Evolutionary conservation across 2,113 vertebrate genomes (phyloP), one percentile per base, ranked within the genome.

Genomic region (Columbina picui): DNA sequence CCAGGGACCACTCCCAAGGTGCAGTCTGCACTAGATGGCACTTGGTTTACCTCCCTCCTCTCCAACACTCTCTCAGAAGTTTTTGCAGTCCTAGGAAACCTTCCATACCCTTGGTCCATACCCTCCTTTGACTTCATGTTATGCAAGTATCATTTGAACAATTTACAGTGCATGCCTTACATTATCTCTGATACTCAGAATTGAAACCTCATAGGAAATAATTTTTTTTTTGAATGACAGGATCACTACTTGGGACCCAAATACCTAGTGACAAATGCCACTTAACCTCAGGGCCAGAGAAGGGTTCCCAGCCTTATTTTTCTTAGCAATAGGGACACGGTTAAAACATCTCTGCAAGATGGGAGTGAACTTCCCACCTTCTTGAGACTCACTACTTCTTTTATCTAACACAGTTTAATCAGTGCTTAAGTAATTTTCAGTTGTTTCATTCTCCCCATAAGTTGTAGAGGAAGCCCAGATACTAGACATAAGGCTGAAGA

Each of bases 291-390:
- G 43, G 41, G 43, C 43, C 43, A 43, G 43, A 43, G 43, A 43
- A 47, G 2, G 12, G 13, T 56, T 91, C n/a, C 14, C 27, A 55
- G 61, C 16, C 22, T 14, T 68, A 9, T 34, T 75, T 74, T 43
- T 29, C 34, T 47, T 55, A 38, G 20, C 52, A 55, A 23, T 1
- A n/a, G 14, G 26, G n/a, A 64, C 2, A 29, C 12, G 41, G 43
- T 67, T 90, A 17, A 87, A 87, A 25, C 15, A 14, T 32, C 36
- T 38, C 36, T 87, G 45, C 38, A 67, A 78, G 30, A 27, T 1
- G 1, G 3, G 14, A 43, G 10, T 84, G 43, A 38, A n/a, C 6
- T 45, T 82, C 1, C 0, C 18, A 82, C 7, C 0, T 5, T 56
- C 43, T 29, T 60, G 38, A 69, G 34, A 64, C 3, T 38, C 17